Conservation (phyloP, 2,888 invertebrate genomes). For the Euplagia quadripunctaria region DNA sequence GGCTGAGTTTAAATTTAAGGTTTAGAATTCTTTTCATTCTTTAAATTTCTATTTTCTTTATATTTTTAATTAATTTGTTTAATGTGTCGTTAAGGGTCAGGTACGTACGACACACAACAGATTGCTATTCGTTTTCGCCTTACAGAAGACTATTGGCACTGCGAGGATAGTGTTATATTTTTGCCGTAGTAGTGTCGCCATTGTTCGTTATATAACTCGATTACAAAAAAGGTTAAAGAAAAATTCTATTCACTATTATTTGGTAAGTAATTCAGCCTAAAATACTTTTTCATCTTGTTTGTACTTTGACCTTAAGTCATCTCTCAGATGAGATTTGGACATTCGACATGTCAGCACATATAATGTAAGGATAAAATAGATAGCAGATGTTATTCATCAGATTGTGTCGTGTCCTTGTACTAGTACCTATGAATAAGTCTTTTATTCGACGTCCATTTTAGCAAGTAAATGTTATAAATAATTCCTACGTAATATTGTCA, state of each 20-base stretch:
- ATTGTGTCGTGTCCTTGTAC: neutral
- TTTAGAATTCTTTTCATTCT: too few relatives aligned
- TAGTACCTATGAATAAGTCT: slow-evolving; percentile 2
- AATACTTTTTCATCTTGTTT: slow-evolving; percentile 17
- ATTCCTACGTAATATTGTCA: slow-evolving; percentile 21
- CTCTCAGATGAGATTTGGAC: slow-evolving; percentile 15
- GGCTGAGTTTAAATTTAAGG: too few relatives aligned
- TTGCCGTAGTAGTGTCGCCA: too few relatives aligned
- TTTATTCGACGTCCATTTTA: slow-evolving; percentile 19
- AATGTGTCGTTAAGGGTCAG: too few relatives aligned
- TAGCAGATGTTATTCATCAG: slow-evolving; percentile 23
- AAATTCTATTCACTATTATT: neutral
- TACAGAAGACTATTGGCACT: too few relatives aligned
- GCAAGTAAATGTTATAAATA: slow-evolving; percentile 14
- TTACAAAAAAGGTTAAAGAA: neutral
- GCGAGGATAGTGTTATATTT: too few relatives aligned
- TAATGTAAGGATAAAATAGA: slow-evolving; percentile 18
- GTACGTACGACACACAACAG: too few relatives aligned
- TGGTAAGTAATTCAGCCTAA: slow-evolving; percentile 4
- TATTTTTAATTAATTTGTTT: too few relatives aligned
- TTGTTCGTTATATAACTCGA: neutral
- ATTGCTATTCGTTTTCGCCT: too few relatives aligned
- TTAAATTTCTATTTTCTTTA: too few relatives aligned
- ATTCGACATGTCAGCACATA: neutral
- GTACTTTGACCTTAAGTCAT: slow-evolving; percentile 20